Percentiles rank a stretch among this genome's conserved stretches.
phyloP scores from a whole-genome alignment of 2,113 vertebrate species.

The Bufo gargarizans region DNA sequence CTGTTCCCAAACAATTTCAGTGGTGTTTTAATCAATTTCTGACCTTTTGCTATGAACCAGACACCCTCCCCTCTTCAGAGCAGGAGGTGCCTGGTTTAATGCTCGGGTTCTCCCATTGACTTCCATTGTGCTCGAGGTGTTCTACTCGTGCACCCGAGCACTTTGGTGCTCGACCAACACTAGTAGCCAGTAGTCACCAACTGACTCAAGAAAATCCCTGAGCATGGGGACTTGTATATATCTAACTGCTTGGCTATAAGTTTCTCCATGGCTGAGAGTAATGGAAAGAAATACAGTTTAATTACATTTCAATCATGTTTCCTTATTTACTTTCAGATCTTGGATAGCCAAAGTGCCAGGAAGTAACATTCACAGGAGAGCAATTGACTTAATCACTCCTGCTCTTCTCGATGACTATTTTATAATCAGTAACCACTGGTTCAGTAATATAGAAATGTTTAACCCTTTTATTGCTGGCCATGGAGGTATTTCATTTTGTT shows the following conservation, averaged over 20 bases:
- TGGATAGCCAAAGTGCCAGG: background rate
- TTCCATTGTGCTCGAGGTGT: too few species aligned
- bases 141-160: too few species aligned
- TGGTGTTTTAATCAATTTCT: too few species aligned
- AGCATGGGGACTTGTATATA: too few species aligned
- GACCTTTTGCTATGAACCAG: too few species aligned
- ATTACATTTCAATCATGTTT: background rate
- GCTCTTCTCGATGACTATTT: conserved; percentile 2
- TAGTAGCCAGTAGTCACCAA: too few species aligned
- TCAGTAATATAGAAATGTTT: conserved; percentile 26
- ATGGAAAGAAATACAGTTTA: background rate
- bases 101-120: too few species aligned
- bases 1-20: too few species aligned
- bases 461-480: conserved; percentile 12
- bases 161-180: too few species aligned
- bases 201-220: too few species aligned
- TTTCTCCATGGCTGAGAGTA: background rate
- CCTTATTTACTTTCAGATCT: background rate
- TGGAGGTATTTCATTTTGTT: background rate
- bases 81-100: too few species aligned
- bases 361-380: conserved; percentile 22
- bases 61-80: too few species aligned
- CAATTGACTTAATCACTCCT: conserved; percentile 28
- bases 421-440: conserved; percentile 24
- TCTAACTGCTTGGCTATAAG: background rate